Evolutionary conservation across 2,888 invertebrate species (phyloP), one percentile per base, ranked within the genome.

Genomic region (Monoplex corrugatus): DNA sequence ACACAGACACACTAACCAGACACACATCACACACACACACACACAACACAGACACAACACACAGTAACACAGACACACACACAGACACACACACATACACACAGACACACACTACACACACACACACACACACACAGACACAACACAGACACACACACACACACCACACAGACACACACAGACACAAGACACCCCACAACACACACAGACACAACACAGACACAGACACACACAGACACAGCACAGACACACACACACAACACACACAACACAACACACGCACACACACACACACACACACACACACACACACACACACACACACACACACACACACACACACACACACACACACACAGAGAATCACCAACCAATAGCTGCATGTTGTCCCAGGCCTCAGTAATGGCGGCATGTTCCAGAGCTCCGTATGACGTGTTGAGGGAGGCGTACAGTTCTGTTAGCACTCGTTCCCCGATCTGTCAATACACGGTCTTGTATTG

Each of bases 351-450:
- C 63, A 63, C 13, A 63, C 10, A 57, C 57, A 57, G 19, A 57
- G 57, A 50, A 57, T 28, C 3, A 10, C 16, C 57, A 57, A 98
- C 98, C 96, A 98, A 98, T 94, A 97, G 97, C 96, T 99, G 98
- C 94, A 98, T 97, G 93, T 98, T 97, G 95, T 98, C 97, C 97
- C 98, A 98, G 85, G 98, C 97, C 95, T 97, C 97, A 88, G 97
- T 97, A 88, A 97, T 97, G 1, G 92, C 91, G 19, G 92, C 90
- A 35, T 94, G 92, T 32, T 93, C 92, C 13, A 23, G 2, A 6
- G n/a, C 63, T 5, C 97, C 96, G 96, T 97, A 97, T 87, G 96
- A 97, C 0, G 96, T 94, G 90, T 97, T 97, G 95, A 97, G 96
- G 0, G 97, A 97, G 19, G 97, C 96, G 90, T 97, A 91, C 95